Percentiles rank a stretch among this genome's conserved stretches.
These are phyloP conservation scores for Gymnothorax reevesii DNA, from an alignment of 2,797 vertebrate species.

Conservation along the genomic window DNA sequence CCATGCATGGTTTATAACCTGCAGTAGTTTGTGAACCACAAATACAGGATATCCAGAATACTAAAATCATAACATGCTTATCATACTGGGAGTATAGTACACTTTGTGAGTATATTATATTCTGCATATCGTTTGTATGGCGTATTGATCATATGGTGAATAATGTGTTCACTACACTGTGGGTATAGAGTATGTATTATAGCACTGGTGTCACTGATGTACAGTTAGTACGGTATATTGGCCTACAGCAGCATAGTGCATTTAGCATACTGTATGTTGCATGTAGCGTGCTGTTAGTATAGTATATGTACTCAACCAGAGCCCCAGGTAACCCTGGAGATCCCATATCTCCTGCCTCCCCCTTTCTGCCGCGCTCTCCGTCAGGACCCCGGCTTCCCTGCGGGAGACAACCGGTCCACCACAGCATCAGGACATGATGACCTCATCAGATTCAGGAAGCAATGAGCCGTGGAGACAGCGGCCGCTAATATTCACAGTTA, in stretches of 20 bases:
- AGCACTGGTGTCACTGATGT: too few relatives aligned
- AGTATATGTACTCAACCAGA: conserved; percentile 59
- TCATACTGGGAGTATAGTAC: neutral
- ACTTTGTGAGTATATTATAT: too few relatives aligned
- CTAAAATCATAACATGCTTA: neutral
- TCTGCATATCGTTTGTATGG: neutral
- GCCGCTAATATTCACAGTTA: too few relatives aligned
- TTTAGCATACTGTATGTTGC: neutral
- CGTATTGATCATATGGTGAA: neutral
- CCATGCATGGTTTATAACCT: neutral
- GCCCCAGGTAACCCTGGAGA: conserved; percentile 74
- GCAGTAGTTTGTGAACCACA: neutral
- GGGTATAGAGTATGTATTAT: too few relatives aligned
- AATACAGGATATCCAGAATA: neutral
- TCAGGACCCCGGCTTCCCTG: conserved; percentile 77
- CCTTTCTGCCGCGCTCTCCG: conserved; percentile 78
- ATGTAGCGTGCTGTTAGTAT: neutral
- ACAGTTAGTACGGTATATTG: neutral
- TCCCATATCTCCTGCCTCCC: conserved; percentile 77
- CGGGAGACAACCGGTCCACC: conserved; percentile 7
- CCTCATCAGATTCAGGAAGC: neutral
- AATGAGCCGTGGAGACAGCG: neutral
- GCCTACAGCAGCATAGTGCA: neutral
- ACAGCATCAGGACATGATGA: neutral
- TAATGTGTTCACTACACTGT: neutral